Base-by-base conservation (phyloP, 2,113 vertebrate species). In the Ochotona princeps region DNA sequence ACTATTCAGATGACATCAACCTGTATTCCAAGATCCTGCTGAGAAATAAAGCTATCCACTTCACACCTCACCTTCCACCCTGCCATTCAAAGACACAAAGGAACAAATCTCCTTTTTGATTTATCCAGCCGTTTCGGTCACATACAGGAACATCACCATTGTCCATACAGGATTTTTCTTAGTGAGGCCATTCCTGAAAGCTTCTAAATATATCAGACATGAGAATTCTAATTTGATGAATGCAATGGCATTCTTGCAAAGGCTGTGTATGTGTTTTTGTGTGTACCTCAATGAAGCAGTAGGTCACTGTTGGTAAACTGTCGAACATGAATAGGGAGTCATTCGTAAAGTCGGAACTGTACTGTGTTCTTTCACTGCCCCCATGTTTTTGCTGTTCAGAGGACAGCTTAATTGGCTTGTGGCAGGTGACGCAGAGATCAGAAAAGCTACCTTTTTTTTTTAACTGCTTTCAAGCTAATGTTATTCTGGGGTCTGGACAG, bases 81-180 rank as follows among this genome's bases (percentile, higher is more conserved):
- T 67, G 21, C 11, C 54, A 47, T 88, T 93, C 60, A 79, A 89
- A 88, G 90, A 49, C 8, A 84, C 85, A 88, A 61, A 26, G 10
- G 9, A 95, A 32, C 6, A 78, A 87, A 80, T 2, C n/a, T 76
- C 30, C 26, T 84, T 92, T 70, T 1, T 9, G 63, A 49, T 49
- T 83, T 94, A 72, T 76, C 65, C 21, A 92, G 32, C 11, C 49
- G 18, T 73, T 83, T 82, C 26, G 38, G 70, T n/a, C 73, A 51
- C 57, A 12, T 49, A 38, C 66, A 81, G 87, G 78, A 89, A 73
- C 83, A 93, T 81, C 30, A 91, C 32, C 66, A 73, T 63, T 60
- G 1, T 44, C 70, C 80, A 15, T 38, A 7, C 11, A 80, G 25
- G 2, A 72, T 80, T 94, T 96, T 38, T 90, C 76, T 79, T 79